phyloP scores from a whole-genome alignment of 2,113 vertebrate genomes.

The Callipepla californica region DNA sequence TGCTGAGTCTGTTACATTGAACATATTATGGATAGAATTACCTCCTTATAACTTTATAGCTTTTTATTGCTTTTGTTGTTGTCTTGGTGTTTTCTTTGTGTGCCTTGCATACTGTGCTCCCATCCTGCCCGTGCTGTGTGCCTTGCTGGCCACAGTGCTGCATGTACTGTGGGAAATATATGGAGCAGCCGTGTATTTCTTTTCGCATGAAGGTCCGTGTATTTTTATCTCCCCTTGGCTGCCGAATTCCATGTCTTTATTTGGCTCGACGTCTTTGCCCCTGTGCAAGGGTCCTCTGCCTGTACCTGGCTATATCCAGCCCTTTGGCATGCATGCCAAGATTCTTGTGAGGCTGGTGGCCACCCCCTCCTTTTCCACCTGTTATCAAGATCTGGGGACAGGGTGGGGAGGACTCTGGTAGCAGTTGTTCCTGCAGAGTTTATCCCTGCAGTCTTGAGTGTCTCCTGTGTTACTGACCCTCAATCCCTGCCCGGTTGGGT shows the following conservation, averaged over 20 bases:
- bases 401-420: not conserved
- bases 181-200: not conserved
- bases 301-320: constrained; percentile 55
- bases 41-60: not conserved
- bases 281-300: not conserved
- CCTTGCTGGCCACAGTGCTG: not conserved
- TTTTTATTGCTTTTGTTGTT: not conserved
- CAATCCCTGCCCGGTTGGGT: constrained; percentile 14
- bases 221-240: constrained; percentile 52
- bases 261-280: fast-evolving
- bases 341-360: constrained; percentile 12
- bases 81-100: not conserved
- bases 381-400: not conserved
- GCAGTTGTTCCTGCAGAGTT: constrained; percentile 44
- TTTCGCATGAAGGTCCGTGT: not conserved
- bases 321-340: not conserved
- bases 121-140: not conserved
- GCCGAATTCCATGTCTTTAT: constrained; percentile 34
- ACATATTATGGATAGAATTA: not conserved
- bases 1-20: not conserved
- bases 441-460: constrained; percentile 56
- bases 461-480: constrained; percentile 10
- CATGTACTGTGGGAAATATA: not conserved
- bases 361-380: constrained; percentile 46
- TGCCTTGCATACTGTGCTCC: not conserved